Base-by-base conservation (phyloP, 1,140 invertebrate genomes). In the Heliconius hermathena region DNA sequence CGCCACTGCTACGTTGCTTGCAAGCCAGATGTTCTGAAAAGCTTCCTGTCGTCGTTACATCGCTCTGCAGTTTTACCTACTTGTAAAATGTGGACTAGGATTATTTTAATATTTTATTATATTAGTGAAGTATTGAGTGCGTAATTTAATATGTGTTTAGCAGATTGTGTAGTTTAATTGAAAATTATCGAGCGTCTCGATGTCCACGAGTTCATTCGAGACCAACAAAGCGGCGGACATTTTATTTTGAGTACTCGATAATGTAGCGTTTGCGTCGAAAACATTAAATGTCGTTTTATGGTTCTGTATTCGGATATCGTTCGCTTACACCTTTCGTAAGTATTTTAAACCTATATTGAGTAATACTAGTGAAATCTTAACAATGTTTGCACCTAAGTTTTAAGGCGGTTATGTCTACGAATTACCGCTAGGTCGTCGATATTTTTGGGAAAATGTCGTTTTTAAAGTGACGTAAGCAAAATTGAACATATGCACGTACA, bases 211-310 rank as follows among this genome's bases (percentile, higher is more conserved):
- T 94, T 94, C 93, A 94, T 87, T 94, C 90, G 93, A 91, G 90
- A 94, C 93, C 93, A 94, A 94, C 94, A 94, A 93, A 94, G 94
- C 94, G 94, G 94, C 94, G 93, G 94, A 95, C 94, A 95, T 95
- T 94, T 95, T 95, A 95, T 95, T 94, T 95, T 94, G 93, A 94
- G 93, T 94, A 94, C 91, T 94, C 92, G 93, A 95, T 93, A 94
- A 95, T 95, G 94, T 95, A 95, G 94, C 93, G 91, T 92, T 94
- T 94, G 93, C 90, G 90, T 94, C 89, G 93, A 93, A 93, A 93
- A 93, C 88, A 93, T 94, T 93, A 90, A 89, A 94, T 94, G 93
- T 93, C 90, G 90, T 93, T 94, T 93, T 92, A 92, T 93, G 89
- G 91, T 93, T 90, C 91, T 90, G 88, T 90, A 90, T 93, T 93